Evolutionary conservation across 2,113 vertebrate species (phyloP).

Genomic region (Actenoides hombroni): DNA sequence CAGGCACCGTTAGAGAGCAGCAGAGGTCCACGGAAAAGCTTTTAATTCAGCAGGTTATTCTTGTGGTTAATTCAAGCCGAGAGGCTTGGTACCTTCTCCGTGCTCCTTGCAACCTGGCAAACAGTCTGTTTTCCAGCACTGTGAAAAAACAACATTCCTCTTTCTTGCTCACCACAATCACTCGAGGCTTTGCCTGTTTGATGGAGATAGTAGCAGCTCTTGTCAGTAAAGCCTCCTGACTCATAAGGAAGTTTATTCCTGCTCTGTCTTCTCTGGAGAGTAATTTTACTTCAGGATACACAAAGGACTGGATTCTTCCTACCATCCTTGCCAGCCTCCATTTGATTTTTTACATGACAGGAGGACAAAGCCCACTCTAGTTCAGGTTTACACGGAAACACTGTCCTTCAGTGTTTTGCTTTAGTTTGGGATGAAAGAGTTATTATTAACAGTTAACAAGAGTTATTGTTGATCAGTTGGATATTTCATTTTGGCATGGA

Average conservation of each 20-base stretch:
- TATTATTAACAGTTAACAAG: not conserved
- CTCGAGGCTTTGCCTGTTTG: constrained; percentile 33
- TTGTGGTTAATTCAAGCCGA: not conserved
- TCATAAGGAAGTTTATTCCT: constrained; percentile 21
- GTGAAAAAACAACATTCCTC: not conserved
- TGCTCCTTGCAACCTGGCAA: not conserved
- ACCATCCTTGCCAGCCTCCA: not conserved
- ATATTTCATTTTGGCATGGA: not conserved
- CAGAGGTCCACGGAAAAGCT: constrained; percentile 52
- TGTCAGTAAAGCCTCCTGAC: constrained; percentile 13
- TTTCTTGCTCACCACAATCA: constrained; percentile 7
- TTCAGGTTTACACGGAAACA: not conserved
- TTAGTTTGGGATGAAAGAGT: not conserved
- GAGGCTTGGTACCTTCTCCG: not conserved
- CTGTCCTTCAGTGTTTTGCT: not conserved
- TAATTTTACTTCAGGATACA: not conserved
- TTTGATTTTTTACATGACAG: not conserved
- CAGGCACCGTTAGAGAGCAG: constrained; percentile 59
- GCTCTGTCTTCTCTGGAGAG: not conserved
- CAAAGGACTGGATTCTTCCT: not conserved
- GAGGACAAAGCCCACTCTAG: not conserved
- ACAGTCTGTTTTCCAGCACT: constrained; percentile 15
- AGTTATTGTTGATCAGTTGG: not conserved
- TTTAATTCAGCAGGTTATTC: not conserved
- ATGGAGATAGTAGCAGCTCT: constrained; percentile 11